Conservation (phyloP, 2,888 invertebrate genomes). For the Encarsia formosa region DNA sequence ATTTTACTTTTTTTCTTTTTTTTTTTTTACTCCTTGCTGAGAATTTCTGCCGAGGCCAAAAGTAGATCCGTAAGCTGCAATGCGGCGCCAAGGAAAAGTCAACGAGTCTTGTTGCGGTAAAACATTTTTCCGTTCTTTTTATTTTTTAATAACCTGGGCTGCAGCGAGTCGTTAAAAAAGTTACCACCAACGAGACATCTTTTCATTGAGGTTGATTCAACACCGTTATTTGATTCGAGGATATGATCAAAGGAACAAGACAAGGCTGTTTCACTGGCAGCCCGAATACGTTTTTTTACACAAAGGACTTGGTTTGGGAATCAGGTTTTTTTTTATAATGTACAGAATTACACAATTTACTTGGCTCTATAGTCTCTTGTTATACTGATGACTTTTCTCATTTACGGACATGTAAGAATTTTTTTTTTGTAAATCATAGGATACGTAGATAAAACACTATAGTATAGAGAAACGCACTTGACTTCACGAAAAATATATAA, state of each 20-base stretch:
- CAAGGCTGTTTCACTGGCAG: too few species aligned
- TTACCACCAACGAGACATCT: not conserved
- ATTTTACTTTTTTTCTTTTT: conserved; percentile 2
- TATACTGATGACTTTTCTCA: too few species aligned
- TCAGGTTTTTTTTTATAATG: too few species aligned
- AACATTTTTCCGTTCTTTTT: conserved; percentile 16
- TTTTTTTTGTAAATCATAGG: too few species aligned
- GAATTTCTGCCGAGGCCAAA: not conserved
- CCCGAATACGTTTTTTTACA: too few species aligned
- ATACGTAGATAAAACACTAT: conserved; percentile 1
- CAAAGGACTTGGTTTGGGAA: too few species aligned
- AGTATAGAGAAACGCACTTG: conserved; percentile 28
- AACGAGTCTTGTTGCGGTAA: conserved; percentile 22
- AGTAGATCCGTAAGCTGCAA: conserved; percentile 9
- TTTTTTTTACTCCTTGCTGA: not conserved
- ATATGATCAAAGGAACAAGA: too few species aligned
- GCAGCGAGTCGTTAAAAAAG: conserved; percentile 1
- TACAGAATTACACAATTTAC: too few species aligned
- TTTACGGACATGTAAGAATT: too few species aligned
- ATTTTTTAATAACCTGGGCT: not conserved
- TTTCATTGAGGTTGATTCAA: not conserved
- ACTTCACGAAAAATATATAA: conserved; percentile 10
- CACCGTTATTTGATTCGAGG: too few species aligned
- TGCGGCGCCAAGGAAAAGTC: conserved; percentile 19
- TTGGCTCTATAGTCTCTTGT: too few species aligned